A percentile compares a stretch with the other conserved stretches of the same genome.
These are phyloP conservation scores for Syngnathoides biaculeatus DNA, from an alignment of 2,113 vertebrate species.

Conservation along the genomic window DNA sequence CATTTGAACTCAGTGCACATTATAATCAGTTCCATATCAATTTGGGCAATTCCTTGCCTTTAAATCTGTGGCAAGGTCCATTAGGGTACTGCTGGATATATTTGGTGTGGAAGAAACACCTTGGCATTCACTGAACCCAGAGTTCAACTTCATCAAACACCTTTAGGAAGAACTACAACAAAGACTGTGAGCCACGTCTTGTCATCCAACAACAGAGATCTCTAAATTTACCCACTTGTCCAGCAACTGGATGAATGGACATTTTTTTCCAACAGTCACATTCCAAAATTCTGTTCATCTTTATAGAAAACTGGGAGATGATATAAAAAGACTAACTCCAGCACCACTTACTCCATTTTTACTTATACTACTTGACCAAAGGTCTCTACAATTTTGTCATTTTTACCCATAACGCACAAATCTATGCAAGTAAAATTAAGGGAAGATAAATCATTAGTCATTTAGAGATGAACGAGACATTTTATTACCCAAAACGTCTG, in stretches of 20 bases:
- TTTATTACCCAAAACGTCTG: not conserved
- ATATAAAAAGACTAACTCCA: not conserved
- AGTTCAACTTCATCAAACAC: too few species aligned
- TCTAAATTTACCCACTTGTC: too few species aligned
- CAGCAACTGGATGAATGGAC: too few species aligned
- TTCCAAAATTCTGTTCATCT: too few species aligned
- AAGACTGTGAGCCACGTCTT: not conserved
- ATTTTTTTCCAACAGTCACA: too few species aligned
- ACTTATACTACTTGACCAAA: not conserved
- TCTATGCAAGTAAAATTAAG: too few species aligned
- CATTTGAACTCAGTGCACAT: not conserved
- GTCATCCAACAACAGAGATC: not conserved
- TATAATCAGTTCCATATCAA: slow-evolving; percentile 2
- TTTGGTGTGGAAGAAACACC: too few species aligned
- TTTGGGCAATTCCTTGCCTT: not conserved
- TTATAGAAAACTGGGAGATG: not conserved
- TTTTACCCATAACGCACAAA: not conserved
- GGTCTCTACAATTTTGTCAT: not conserved
- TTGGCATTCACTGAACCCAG: too few species aligned
- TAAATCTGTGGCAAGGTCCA: too few species aligned
- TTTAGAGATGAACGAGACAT: too few species aligned
- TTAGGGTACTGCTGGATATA: too few species aligned
- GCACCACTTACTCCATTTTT: not conserved
- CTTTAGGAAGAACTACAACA: not conserved
- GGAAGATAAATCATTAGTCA: not conserved